phyloP scores from a whole-genome alignment of 2,888 invertebrate genomes.

The Cordilura impudica region DNA sequence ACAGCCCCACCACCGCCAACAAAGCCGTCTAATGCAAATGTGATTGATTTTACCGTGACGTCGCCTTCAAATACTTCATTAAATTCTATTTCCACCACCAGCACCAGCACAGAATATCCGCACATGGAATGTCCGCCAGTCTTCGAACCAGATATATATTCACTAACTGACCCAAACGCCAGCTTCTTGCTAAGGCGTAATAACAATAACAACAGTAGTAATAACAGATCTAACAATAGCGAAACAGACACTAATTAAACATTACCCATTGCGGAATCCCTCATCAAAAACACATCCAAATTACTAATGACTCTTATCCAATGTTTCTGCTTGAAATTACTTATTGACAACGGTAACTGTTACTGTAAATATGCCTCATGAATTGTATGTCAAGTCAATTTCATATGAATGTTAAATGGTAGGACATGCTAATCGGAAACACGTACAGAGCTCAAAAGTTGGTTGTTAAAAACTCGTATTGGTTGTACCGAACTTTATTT shows the following conservation, averaged over 20 bases:
- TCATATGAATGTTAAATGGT: neutral
- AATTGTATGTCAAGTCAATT: neutral
- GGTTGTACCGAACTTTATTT: neutral
- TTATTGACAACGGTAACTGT: neutral
- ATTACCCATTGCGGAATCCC: neutral
- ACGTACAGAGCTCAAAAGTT: neutral
- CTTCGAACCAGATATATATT: slow-evolving; percentile 91
- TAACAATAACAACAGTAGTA: slow-evolving; percentile 21
- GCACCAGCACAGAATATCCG: slow-evolving; percentile 82
- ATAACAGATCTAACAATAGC: slow-evolving; percentile 13
- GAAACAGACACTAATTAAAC: slow-evolving; percentile 50
- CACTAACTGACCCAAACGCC: slow-evolving; percentile 80
- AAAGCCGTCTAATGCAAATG: slow-evolving; percentile 57
- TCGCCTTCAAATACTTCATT: slow-evolving; percentile 59
- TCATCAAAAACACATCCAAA: neutral
- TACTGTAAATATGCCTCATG: neutral
- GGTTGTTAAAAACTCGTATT: neutral
- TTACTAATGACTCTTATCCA: neutral
- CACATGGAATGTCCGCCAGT: slow-evolving; percentile 91
- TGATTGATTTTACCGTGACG: slow-evolving; percentile 46
- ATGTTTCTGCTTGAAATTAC: neutral
- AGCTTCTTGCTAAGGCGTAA: slow-evolving; percentile 74
- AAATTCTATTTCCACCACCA: slow-evolving; percentile 64
- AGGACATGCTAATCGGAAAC: neutral
- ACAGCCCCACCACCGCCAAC: slow-evolving; percentile 70